Evolutionary conservation across 2,888 invertebrate species (phyloP), one percentile per base, ranked within the genome.

Genomic region (Protophormia terraenovae): DNA sequence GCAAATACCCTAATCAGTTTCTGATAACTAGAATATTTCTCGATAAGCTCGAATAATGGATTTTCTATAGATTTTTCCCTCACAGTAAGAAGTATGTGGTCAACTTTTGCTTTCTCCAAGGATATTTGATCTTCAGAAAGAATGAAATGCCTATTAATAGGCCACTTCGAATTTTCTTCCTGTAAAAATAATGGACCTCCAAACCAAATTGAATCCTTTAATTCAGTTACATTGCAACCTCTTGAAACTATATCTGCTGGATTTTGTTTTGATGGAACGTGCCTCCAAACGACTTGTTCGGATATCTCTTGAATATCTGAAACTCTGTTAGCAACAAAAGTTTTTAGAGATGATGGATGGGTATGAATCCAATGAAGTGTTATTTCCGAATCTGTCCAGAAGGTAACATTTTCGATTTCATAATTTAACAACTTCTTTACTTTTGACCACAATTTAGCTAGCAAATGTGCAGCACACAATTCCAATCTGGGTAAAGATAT

Each of bases 401-500:
- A 83, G 10, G 14, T 24, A n/a, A 73, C 24, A 47, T 29, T 22
- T 12, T 77, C 67, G 14, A 77, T 58, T 29, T 22, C 12, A 35
- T 19, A 29, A 84, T 64, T n/a, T n/a, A n/a, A n/a, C 53, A 84
- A 62, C 22, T 47, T 72, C n/a, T n/a, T n/a, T n/a, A n/a, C n/a
- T n/a, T n/a, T n/a, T 7, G 73, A 58, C 16, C 76, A 64, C 38
- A 83, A 27, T 32, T 66, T 35, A 19, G 19, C 47, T 7, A 10
- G 12, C 10, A 47, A 6, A 32, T 32, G 32, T 32, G 64, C 84
- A 10, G 58, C 79, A 27, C 73, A 41, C 14, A 84, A 29, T 41
- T 87, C 82, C 6, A 84, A 22, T 6, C 80, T 50, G 2, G 86
- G 82, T 3, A 87, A 27, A 0, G 76, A 81, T n/a, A n/a, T n/a